phyloP scores from a whole-genome alignment of 37 sponge, comb jelly and placozoan species.

The Geodia barretti region DNA sequence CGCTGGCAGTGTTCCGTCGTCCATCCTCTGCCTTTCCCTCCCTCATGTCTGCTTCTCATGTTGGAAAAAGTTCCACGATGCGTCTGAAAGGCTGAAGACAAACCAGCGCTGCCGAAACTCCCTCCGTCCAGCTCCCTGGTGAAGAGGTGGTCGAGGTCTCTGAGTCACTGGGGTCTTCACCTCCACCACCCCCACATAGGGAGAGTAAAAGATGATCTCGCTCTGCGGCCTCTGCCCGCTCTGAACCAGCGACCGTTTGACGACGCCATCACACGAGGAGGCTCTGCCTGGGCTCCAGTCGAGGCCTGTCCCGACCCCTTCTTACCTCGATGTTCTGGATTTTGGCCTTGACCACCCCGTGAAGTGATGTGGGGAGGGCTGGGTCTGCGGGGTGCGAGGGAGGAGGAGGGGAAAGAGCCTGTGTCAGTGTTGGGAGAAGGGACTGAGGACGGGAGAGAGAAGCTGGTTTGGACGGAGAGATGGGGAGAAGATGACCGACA shows the following conservation, averaged over 20 bases:
- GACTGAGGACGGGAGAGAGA: background rate
- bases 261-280: background rate
- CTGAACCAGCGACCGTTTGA: background rate
- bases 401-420: background rate
- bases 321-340: slow-evolving; percentile 37
- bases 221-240: background rate
- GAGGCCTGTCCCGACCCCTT: background rate
- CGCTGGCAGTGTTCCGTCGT: background rate
- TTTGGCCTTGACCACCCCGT: slow-evolving; percentile 32
- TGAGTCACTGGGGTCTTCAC: background rate
- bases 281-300: background rate
- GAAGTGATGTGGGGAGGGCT: background rate
- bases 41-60: too few relatives aligned
- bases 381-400: background rate
- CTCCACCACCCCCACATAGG: background rate
- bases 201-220: background rate
- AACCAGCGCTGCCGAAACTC: background rate
- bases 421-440: background rate
- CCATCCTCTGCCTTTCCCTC: too few relatives aligned
- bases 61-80: background rate
- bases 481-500: background rate
- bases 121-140: background rate
- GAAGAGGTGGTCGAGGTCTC: background rate
- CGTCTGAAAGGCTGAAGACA: background rate
- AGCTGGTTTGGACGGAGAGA: background rate